Evolutionary conservation across 2,113 vertebrate genomes (phyloP).

Genomic region (Microtus ochrogaster): DNA sequence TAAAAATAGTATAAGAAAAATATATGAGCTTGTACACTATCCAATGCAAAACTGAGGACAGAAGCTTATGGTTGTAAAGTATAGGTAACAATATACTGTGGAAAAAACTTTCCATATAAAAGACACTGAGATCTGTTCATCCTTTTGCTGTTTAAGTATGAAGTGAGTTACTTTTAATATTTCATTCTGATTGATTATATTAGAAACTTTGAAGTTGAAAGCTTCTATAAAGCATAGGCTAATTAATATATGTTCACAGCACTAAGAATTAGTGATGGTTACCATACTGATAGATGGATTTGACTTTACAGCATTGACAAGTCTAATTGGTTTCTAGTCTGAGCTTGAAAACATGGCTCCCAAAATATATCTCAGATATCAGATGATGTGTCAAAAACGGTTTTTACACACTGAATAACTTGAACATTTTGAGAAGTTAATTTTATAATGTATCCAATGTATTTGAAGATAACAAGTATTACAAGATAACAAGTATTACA

Average conservation of each 20-base stretch:
- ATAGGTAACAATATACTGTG: background rate
- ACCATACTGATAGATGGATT: background rate
- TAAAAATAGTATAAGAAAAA: background rate
- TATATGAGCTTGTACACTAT: background rate
- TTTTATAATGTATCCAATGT: background rate
- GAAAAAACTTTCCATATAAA: background rate
- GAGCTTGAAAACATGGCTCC: background rate
- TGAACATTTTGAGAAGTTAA: slow-evolving; percentile 6
- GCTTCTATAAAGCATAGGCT: background rate
- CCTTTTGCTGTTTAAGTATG: background rate
- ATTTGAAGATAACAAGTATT: background rate
- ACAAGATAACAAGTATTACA: background rate
- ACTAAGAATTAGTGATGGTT: background rate
- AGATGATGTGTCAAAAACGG: background rate
- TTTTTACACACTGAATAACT: background rate
- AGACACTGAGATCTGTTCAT: background rate
- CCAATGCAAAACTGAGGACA: background rate
- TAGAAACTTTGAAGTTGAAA: background rate
- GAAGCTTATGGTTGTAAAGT: background rate
- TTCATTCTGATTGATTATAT: background rate
- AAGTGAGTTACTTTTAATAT: background rate
- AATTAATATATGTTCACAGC: background rate
- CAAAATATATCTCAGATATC: background rate
- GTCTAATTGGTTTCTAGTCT: background rate
- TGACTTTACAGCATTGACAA: background rate